Evolutionary conservation across 2,888 invertebrate species (phyloP).

Genomic region (Baccha elongata): DNA sequence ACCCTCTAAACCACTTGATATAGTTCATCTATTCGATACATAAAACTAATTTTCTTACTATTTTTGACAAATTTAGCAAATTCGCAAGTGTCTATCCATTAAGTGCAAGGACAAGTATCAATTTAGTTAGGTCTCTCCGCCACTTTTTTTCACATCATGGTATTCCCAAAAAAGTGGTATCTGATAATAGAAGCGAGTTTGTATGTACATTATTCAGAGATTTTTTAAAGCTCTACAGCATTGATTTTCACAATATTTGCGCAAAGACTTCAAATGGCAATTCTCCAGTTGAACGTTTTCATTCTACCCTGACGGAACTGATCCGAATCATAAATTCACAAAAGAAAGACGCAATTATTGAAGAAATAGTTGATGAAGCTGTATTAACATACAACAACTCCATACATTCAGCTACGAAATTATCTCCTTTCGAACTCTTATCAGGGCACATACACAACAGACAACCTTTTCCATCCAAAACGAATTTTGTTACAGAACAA

Average conservation of each 20-base stretch:
- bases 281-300: constrained; percentile 61
- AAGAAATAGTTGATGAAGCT: constrained; percentile 45
- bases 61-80: constrained; percentile 56
- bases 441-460: constrained; percentile 38
- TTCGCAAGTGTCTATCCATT: constrained; percentile 24
- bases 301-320: constrained; percentile 56
- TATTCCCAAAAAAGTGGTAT: not conserved
- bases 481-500: constrained; percentile 16
- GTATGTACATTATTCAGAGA: not conserved
- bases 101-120: not conserved
- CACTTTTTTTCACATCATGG: constrained; percentile 3
- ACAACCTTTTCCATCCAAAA: not conserved
- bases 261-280: constrained; percentile 53
- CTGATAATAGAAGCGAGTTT: constrained; percentile 5
- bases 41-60: constrained; percentile 47
- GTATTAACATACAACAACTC: constrained; percentile 45
- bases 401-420: constrained; percentile 51
- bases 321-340: constrained; percentile 43
- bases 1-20: constrained; percentile 23
- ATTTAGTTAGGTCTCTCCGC: constrained; percentile 1
- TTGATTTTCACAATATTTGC: constrained; percentile 34
- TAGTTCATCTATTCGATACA: constrained; percentile 38
- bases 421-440: constrained; percentile 53
- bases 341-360: constrained; percentile 16
- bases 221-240: not conserved